Base-by-base conservation (phyloP, 2,113 vertebrate species). In the Rhynchopsitta pachyrhyncha region DNA sequence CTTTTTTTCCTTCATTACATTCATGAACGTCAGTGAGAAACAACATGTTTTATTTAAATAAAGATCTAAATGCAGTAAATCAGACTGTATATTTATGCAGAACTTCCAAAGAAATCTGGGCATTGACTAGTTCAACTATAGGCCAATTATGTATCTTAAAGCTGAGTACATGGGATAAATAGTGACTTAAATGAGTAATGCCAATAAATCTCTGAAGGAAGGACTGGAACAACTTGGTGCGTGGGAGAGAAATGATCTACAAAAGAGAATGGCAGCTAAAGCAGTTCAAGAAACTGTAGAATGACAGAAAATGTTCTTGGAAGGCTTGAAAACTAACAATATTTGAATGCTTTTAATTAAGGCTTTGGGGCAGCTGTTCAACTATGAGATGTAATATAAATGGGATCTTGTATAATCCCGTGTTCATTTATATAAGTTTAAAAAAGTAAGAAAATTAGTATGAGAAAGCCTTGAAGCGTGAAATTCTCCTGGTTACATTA, bases 41-140 rank as follows among this genome's bases (percentile, higher is more conserved):
- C 25, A 68, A 77, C n/a, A 8, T 67, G 22, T 92, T 97, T 90
- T 75, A 33, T 66, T 80, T 95, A 96, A 95, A 91, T 95, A 88
- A 93, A 97, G 49, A 60, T 63, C 70, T 95, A 92, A 82, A 67
- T 53, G 68, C 67, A 76, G 67, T 83, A 95, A 86, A 94, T 86
- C 71, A 94, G 42, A 63, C 67, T 76, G 53, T 66, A 22, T 95
- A 50, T 96, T 97, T 97, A 80, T 68, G 82, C 15, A 80, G 25
- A 37, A 88, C 49, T 67, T 95, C 35, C 53, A 95, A 82, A 90
- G 59, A 94, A 92, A 92, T n/a, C 62, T 87, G 77, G 55, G 41
- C 83, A 93, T 19, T 82, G 85, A 76, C 82, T 79, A 29, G 63
- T 81, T 96, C 88, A 91, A 22, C 80, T 97, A 25, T 31, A 71